Conservation (phyloP, 1,140 invertebrate species). For the Drosophila santomea region DNA sequence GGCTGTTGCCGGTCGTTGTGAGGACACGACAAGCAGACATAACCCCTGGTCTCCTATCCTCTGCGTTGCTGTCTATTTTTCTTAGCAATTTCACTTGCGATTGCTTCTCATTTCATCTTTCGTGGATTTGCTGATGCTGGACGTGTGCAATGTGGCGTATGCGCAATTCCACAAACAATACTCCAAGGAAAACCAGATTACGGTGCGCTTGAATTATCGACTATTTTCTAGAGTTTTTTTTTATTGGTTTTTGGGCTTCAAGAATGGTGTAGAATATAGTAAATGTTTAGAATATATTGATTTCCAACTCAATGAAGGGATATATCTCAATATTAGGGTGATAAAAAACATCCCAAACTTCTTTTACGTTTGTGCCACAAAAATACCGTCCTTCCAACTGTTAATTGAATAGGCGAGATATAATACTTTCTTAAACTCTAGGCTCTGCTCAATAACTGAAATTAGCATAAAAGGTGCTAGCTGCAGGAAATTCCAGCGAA, state of each 20-base stretch:
- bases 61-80: conserved; percentile 2
- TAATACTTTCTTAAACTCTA: conserved; percentile 23
- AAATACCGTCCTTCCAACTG: no score
- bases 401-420: no score
- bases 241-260: conserved; percentile 12
- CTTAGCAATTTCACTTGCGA: conserved; percentile 62
- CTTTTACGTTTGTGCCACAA: no score
- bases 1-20: conserved; percentile 52
- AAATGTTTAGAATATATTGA: no score
- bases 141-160: conserved; percentile 69
- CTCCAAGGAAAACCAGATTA: conserved; percentile 14
- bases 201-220: conserved; percentile 44
- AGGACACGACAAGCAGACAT: conserved; percentile 27
- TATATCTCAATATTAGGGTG: no score
- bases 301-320: no score
- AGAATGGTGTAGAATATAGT: not conserved
- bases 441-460: conserved; percentile 16
- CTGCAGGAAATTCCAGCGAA: conserved; percentile 60
- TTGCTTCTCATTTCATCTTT: conserved; percentile 35
- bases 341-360: no score
- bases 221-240: conserved; percentile 60
- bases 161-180: conserved; percentile 56
- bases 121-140: not conserved
- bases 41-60: conserved; percentile 5
- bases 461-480: conserved; percentile 62